Evolutionary conservation across 2,797 vertebrate species (phyloP).

Genomic region (Acanthopagrus latus): DNA sequence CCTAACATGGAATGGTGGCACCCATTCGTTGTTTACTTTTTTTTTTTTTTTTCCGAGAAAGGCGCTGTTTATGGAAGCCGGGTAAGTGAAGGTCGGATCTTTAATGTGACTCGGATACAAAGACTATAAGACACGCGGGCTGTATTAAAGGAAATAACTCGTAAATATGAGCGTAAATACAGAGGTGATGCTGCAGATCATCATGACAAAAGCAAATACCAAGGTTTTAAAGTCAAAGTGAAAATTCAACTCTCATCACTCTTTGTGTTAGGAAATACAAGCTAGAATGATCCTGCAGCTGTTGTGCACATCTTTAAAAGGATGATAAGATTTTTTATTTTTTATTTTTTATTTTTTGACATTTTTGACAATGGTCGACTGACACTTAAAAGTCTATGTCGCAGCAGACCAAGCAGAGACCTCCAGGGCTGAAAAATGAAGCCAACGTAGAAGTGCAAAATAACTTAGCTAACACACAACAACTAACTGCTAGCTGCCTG

Average conservation of each 20-base stretch:
- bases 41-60: slow-evolving; percentile 26
- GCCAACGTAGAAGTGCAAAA: too few species aligned
- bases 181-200: background rate
- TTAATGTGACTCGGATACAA: slow-evolving; percentile 12
- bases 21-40: background rate
- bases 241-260: background rate
- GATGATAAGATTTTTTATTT: background rate
- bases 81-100: slow-evolving; percentile 44
- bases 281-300: background rate
- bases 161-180: slow-evolving; percentile 4
- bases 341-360: background rate
- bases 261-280: background rate
- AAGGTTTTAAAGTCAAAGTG: background rate
- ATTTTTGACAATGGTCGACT: background rate
- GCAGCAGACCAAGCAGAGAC: too few species aligned
- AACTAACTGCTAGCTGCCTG: too few species aligned
- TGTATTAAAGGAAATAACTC: background rate
- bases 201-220: background rate
- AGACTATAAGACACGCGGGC: slow-evolving; percentile 4
- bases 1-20: slow-evolving; percentile 53
- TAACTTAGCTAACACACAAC: too few species aligned
- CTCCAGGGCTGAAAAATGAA: too few species aligned
- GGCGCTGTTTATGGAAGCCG: slow-evolving; percentile 50
- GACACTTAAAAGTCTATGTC: background rate
- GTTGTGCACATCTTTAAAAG: background rate